Conservation (phyloP, 2,797 vertebrate species). For the Dermochelys coriacea region DNA sequence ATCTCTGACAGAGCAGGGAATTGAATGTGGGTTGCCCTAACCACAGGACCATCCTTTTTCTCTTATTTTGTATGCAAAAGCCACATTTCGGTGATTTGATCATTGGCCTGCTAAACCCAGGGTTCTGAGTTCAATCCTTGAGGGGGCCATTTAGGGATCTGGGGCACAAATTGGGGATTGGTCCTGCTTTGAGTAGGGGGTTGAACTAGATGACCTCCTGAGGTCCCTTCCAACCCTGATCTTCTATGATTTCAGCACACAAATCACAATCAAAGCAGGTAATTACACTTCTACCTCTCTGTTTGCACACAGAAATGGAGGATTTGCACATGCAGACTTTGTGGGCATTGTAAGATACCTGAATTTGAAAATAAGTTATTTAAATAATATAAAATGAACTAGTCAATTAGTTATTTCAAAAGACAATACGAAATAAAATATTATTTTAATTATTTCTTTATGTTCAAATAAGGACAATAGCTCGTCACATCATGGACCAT, state of each 20-base stretch:
- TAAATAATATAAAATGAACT: not conserved
- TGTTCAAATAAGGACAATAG: conserved; percentile 13
- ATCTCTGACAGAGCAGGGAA: not conserved
- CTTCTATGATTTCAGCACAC: not conserved
- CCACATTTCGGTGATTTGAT: not conserved
- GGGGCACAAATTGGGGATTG: no score
- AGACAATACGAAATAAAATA: not conserved
- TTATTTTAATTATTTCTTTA: not conserved
- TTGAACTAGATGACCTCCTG: no score
- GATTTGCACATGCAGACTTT: not conserved
- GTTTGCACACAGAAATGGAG: not conserved
- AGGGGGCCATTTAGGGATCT: no score
- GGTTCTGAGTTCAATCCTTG: no score
- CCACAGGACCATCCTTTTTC: not conserved
- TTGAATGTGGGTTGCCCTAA: not conserved
- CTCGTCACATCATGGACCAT: not conserved
- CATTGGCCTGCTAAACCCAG: no score
- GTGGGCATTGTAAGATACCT: not conserved
- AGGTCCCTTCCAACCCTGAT: no score
- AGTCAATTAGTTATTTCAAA: not conserved
- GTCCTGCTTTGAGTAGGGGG: no score
- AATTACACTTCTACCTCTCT: not conserved
- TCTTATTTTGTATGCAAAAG: not conserved
- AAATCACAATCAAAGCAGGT: not conserved
- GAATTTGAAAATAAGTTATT: not conserved